Evolutionary conservation across 2,888 invertebrate species (phyloP).

Genomic region (Clitarchus hookeri): DNA sequence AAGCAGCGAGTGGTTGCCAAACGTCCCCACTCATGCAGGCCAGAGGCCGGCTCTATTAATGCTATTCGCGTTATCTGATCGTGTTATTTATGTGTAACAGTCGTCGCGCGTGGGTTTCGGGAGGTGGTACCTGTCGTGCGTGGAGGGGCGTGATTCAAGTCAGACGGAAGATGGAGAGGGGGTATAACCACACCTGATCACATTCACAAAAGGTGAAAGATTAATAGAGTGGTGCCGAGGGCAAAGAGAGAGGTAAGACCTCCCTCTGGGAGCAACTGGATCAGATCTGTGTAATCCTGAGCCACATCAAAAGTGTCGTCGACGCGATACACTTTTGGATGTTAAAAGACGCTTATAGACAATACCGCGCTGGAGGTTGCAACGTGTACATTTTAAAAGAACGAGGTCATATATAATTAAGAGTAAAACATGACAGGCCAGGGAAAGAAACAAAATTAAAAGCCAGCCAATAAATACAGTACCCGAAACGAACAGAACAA

Average conservation of each 20-base stretch:
- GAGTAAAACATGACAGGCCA: neutral
- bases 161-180: neutral
- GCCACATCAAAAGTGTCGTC: too few relatives aligned
- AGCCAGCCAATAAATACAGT: neutral
- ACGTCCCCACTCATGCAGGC: neutral
- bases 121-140: neutral
- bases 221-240: neutral
- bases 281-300: too few relatives aligned
- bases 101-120: neutral
- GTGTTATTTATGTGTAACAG: neutral
- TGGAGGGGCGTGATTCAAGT: neutral
- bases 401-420: neutral
- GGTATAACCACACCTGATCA: neutral
- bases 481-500: neutral
- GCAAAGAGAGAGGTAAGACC: too few relatives aligned
- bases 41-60: neutral
- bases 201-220: neutral
- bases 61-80: slow-evolving; percentile 1
- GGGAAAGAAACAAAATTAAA: neutral
- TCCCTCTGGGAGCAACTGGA: too few relatives aligned
- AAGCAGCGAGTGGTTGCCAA: neutral
- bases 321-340: too few relatives aligned
- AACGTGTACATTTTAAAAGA: neutral
- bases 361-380: neutral
- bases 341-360: too few relatives aligned